phyloP scores from a whole-genome alignment of 2,797 vertebrate genomes.

The Scyliorhinus canicula region DNA sequence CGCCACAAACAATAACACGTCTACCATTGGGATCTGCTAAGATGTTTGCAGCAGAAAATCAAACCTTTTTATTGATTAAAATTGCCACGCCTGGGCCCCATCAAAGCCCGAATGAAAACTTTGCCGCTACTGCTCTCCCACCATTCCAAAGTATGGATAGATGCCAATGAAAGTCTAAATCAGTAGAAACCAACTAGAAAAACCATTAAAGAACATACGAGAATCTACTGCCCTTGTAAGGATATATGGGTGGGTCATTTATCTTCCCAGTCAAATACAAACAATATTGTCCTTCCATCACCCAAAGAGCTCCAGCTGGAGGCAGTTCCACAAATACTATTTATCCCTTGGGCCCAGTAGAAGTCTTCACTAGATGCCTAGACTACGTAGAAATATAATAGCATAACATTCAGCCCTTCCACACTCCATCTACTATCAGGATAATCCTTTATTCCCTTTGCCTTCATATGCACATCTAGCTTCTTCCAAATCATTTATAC shows the following conservation, averaged over 20 bases:
- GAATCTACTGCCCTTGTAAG: not conserved
- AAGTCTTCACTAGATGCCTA: not conserved
- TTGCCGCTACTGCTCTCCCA: no score
- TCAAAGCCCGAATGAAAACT: no score
- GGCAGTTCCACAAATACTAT: not conserved
- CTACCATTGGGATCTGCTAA: no score
- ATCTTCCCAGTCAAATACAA: not conserved
- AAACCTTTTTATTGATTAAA: no score
- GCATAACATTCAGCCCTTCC: no score
- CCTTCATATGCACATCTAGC: not conserved
- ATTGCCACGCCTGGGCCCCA: no score
- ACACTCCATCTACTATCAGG: not conserved
- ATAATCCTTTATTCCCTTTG: not conserved
- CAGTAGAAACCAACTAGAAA: not conserved
- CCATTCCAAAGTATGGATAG: not conserved
- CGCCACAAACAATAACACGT: no score
- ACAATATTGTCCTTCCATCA: not conserved
- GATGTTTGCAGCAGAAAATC: no score
- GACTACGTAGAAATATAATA: not conserved
- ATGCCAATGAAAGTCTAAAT: not conserved
- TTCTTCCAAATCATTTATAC: not conserved
- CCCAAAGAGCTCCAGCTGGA: not conserved
- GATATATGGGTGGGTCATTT: not conserved
- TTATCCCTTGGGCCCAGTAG: not conserved
- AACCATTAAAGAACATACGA: no score